Conservation (phyloP, 2,888 invertebrate species). For the Allolobophora icterica region DNA sequence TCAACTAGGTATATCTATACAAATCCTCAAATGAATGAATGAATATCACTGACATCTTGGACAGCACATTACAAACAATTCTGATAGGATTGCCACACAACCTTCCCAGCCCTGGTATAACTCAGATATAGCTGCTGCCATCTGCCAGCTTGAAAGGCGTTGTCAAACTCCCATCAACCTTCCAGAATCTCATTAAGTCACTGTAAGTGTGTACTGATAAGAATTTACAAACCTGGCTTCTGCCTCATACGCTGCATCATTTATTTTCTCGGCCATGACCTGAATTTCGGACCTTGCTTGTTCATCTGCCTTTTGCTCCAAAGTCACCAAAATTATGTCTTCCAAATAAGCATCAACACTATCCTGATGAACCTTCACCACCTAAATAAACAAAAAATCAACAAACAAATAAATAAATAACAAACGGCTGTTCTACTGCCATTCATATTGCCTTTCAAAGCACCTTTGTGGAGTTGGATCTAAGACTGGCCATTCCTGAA, state of each 20-base stretch:
- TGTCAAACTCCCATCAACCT: too few species aligned
- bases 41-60: too few species aligned
- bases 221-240: slow-evolving; percentile 58
- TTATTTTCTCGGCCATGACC: slow-evolving; percentile 70
- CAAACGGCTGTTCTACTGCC: not conserved
- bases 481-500: too few species aligned
- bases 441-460: not conserved
- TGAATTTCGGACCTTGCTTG: slow-evolving; percentile 70
- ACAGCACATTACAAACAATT: too few species aligned
- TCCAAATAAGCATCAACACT: slow-evolving; percentile 73
- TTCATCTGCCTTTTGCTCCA: slow-evolving; percentile 70
- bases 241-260: slow-evolving; percentile 68
- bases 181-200: too few species aligned
- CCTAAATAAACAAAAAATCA: slow-evolving; percentile 56
- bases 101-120: too few species aligned
- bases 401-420: not conserved
- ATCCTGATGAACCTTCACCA: slow-evolving; percentile 71
- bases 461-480: too few species aligned
- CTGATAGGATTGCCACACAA: too few species aligned
- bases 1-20: too few species aligned
- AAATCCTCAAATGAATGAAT: too few species aligned
- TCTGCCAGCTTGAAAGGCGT: too few species aligned
- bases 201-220: not conserved
- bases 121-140: too few species aligned
- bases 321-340: slow-evolving; percentile 72